Evolutionary conservation across 23 tunicate species (phyloP).

Genomic region (Trididemnum miniatum): DNA sequence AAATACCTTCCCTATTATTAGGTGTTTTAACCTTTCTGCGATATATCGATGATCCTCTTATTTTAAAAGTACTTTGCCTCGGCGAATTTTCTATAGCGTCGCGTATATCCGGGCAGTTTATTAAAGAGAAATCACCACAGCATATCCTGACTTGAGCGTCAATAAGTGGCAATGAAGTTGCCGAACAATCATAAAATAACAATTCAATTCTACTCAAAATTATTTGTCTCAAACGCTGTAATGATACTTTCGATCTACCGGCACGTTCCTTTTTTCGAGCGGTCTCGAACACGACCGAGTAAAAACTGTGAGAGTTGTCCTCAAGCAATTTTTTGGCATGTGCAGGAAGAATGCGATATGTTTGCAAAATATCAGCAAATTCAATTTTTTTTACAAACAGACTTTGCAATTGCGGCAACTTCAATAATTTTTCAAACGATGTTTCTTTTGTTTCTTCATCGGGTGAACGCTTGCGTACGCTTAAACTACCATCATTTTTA

Average conservation of each 20-base stretch:
- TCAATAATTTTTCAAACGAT: not conserved
- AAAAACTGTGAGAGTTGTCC: conserved; percentile 1
- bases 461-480: not conserved
- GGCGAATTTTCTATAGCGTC: conserved; percentile 5
- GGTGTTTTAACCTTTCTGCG: not conserved
- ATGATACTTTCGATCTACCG: no score
- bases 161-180: not conserved
- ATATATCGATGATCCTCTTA: not conserved
- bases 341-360: not conserved
- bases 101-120: not conserved
- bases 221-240: not conserved
- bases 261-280: no score
- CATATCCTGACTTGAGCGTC: conserved; percentile 5
- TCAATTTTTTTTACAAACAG: not conserved
- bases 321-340: not conserved
- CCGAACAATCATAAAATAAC: not conserved
- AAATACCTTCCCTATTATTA: no score
- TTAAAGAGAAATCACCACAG: not conserved
- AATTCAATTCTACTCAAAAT: not conserved
- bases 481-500: no score
- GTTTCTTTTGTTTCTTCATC: not conserved
- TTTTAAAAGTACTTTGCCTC: not conserved
- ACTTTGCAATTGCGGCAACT: not conserved
- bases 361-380: not conserved
- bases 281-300: not conserved